Conservation (phyloP, 1,140 invertebrate genomes). For the Telenomus remus region DNA sequence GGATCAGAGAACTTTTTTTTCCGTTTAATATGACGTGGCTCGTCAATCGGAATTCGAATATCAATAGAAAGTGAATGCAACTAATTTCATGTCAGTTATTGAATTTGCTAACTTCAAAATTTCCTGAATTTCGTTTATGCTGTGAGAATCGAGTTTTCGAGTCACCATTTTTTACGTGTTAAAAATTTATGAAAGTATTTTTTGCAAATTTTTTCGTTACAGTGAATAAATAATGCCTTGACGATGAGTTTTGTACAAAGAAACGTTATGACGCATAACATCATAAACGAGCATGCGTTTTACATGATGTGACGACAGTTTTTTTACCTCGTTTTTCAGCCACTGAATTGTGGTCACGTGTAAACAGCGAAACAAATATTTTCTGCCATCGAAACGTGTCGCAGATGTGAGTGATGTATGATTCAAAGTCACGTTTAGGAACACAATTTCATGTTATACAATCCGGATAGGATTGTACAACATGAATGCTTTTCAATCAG, state of each 20-base stretch:
- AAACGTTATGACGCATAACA: constrained; percentile 15
- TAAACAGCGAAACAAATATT: constrained; percentile 54
- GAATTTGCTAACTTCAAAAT: background rate
- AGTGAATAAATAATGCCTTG: background rate
- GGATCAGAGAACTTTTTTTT: too few relatives aligned
- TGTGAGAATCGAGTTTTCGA: background rate
- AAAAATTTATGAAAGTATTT: too few relatives aligned
- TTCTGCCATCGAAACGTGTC: constrained; percentile 49
- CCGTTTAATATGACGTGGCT: too few relatives aligned
- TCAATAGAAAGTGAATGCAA: background rate
- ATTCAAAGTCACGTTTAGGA: constrained; percentile 45
- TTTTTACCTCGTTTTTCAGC: constrained; percentile 15
- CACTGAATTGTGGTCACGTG: constrained; percentile 49
- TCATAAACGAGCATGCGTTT: constrained; percentile 21
- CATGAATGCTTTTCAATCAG: too few relatives aligned
- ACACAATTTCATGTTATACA: constrained; percentile 30
- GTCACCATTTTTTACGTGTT: background rate
- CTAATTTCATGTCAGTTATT: constrained; percentile 10
- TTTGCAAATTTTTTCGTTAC: background rate
- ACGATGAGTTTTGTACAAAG: background rate
- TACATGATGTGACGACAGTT: constrained; percentile 19
- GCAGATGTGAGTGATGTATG: constrained; percentile 47
- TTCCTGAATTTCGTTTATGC: too few relatives aligned
- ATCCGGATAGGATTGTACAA: background rate
- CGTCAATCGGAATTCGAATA: too few relatives aligned